Conservation (phyloP, 2,888 invertebrate species). For the Rhyacophila evoluta region DNA sequence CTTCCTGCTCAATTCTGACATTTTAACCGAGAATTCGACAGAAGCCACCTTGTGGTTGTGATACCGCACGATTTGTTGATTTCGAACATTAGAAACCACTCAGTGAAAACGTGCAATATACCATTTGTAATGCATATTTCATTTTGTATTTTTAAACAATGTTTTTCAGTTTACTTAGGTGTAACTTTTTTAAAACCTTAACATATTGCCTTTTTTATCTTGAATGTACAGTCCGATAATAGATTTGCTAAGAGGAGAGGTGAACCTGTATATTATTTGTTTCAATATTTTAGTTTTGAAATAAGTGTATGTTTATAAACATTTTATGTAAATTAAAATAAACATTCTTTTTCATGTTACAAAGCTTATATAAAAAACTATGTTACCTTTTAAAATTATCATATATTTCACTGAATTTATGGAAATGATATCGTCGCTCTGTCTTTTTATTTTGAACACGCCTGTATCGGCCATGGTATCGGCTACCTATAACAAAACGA, state of each 20-base stretch:
- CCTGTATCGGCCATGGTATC: no score
- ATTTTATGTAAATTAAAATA: not conserved
- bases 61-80: no score
- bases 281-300: not conserved
- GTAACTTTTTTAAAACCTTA: not conserved
- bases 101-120: no score
- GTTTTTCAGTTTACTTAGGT: not conserved
- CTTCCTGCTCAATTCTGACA: no score
- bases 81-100: no score
- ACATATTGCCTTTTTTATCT: not conserved
- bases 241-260: not conserved
- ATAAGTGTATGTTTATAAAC: slow-evolving; percentile 6
- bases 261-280: not conserved
- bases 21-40: no score
- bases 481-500: no score
- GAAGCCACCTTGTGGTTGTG: no score
- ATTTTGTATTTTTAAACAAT: not conserved
- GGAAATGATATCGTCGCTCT: no score
- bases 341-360: not conserved
- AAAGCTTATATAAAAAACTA: not conserved
- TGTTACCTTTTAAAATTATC: not conserved
- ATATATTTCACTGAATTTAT: not conserved
- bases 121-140: no score
- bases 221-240: not conserved
- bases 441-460: no score